These are phyloP conservation scores for Rhorus exstirpatorius DNA, from an alignment of 2,888 invertebrate species.

Conservation along the genomic window DNA sequence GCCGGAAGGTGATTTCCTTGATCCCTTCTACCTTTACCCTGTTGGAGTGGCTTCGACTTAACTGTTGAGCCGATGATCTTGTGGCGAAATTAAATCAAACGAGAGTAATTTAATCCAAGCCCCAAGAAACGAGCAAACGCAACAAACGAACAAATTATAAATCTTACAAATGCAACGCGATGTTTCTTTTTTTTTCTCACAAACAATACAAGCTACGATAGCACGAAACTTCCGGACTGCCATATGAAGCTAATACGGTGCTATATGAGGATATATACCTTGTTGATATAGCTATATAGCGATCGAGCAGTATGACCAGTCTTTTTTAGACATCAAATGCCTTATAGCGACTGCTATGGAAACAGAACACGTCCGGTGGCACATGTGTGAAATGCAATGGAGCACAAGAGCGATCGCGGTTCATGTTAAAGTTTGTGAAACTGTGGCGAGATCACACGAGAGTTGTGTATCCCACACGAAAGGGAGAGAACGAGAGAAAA, in stretches of 20 bases:
- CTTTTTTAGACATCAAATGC: slow-evolving; percentile 5
- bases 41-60: not conserved
- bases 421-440: slow-evolving; percentile 48
- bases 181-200: not conserved
- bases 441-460: slow-evolving; percentile 10
- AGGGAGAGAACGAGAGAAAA: not conserved
- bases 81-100: slow-evolving; percentile 12
- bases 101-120: slow-evolving; percentile 12
- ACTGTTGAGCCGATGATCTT: not conserved
- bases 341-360: not conserved
- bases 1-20: slow-evolving; percentile 26
- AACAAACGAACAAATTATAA: no score
- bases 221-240: not conserved
- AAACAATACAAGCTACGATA: not conserved
- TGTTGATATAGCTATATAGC: not conserved
- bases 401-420: slow-evolving; percentile 4
- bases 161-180: no score
- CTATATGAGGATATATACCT: no score
- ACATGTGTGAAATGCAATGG: not conserved
- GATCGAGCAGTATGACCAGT: slow-evolving; percentile 12
- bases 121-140: not conserved
- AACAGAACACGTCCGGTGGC: not conserved
- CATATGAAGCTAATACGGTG: no score
- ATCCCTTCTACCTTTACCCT: not conserved
- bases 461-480: slow-evolving; percentile 16